Evolutionary conservation across 2,888 invertebrate species (phyloP).

Genomic region (Mesorhabditis belari): DNA sequence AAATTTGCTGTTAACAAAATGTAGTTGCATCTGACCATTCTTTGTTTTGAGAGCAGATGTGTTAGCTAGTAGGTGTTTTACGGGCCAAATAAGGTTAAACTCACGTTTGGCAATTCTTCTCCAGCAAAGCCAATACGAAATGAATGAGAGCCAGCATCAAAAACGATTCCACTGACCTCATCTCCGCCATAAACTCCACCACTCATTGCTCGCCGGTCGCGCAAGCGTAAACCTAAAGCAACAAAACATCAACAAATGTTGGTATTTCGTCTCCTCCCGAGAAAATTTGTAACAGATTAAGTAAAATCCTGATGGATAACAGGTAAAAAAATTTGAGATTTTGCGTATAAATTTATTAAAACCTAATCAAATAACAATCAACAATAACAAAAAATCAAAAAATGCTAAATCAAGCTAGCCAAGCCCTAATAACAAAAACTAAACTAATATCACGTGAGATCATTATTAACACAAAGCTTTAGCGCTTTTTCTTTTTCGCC

Average conservation of each 20-base stretch:
- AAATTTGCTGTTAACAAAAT: not conserved
- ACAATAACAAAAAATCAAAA: not conserved
- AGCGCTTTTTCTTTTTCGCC: constrained; percentile 37
- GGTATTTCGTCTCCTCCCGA: not conserved
- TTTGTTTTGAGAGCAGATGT: not conserved
- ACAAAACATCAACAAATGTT: not conserved
- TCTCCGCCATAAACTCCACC: constrained; percentile 69
- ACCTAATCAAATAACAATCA: not conserved
- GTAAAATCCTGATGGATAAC: no score
- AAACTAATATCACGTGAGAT: not conserved
- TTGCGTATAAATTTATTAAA: no score
- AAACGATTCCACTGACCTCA: constrained; percentile 95
- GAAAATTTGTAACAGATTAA: not conserved
- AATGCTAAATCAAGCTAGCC: not conserved
- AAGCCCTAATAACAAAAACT: not conserved
- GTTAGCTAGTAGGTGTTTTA: not conserved
- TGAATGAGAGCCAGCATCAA: constrained; percentile 88
- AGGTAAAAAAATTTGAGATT: no score
- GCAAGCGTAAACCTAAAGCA: not conserved
- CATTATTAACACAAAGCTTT: constrained; percentile 17
- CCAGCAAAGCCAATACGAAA: constrained; percentile 87
- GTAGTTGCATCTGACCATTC: not conserved
- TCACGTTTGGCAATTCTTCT: constrained; percentile 89
- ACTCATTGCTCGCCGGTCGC: constrained; percentile 57
- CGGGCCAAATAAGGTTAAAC: constrained; percentile 1